Conservation (phyloP, 2,797 vertebrate species). For the Eurystomus glaucurus region DNA sequence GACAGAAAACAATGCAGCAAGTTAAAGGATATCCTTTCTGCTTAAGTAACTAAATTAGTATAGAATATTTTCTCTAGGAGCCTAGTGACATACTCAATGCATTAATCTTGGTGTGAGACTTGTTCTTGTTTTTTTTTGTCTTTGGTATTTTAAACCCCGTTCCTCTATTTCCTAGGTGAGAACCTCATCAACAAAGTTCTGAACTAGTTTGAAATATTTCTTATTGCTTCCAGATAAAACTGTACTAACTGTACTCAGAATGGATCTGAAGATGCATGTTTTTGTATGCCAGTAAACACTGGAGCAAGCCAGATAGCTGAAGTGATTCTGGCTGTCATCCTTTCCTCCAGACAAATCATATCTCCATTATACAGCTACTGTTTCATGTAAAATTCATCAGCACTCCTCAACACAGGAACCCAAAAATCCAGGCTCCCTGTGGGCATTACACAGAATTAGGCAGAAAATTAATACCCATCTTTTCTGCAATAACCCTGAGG, state of each 20-base stretch:
- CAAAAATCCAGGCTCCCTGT: background rate
- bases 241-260: background rate
- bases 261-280: background rate
- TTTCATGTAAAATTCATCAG: background rate
- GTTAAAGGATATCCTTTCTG: background rate
- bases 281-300: background rate
- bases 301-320: background rate
- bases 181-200: background rate
- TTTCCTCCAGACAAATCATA: slow-evolving; percentile 1
- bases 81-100: background rate
- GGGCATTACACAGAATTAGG: background rate
- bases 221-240: background rate
- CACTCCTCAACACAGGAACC: background rate
- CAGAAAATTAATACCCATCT: background rate
- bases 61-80: background rate
- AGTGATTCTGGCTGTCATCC: background rate
- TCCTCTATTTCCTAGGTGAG: background rate
- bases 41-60: background rate
- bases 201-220: background rate
- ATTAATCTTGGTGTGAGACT: background rate
- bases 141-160: background rate
- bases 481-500: background rate
- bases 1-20: background rate
- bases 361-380: background rate
- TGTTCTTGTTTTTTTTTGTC: background rate